phyloP scores from a whole-genome alignment of 2,888 invertebrate genomes.

The Idaea straminata region DNA sequence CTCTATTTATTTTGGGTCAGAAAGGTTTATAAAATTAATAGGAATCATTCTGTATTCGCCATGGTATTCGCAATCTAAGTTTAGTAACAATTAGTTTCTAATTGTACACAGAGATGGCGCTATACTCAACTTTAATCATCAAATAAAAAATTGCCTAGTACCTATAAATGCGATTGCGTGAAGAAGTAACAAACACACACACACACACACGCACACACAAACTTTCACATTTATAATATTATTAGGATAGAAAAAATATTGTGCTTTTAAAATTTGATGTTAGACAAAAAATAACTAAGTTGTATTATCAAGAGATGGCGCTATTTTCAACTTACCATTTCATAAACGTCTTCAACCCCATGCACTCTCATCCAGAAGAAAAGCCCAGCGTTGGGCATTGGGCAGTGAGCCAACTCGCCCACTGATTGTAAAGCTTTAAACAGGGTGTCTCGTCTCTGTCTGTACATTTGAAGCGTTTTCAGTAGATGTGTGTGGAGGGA shows the following conservation, averaged over 20 bases:
- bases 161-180: too few relatives aligned
- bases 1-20: too few relatives aligned
- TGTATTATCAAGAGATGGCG: neutral
- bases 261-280: neutral
- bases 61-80: too few relatives aligned
- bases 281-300: too few relatives aligned
- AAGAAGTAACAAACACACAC: too few relatives aligned
- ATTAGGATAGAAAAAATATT: too few relatives aligned
- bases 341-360: constrained; percentile 85
- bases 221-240: too few relatives aligned
- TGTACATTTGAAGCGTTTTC: constrained; percentile 82
- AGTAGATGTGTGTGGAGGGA: constrained; percentile 81
- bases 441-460: constrained; percentile 81
- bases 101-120: neutral
- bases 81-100: neutral
- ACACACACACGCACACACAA: too few relatives aligned
- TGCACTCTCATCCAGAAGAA: constrained; percentile 88
- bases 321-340: constrained; percentile 79
- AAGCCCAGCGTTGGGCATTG: constrained; percentile 85
- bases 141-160: too few relatives aligned
- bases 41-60: too few relatives aligned
- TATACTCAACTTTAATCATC: neutral
- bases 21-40: too few relatives aligned
- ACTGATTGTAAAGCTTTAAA: constrained; percentile 68
- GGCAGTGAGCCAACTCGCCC: constrained; percentile 83